Evolutionary conservation across 2,888 invertebrate species (phyloP), one percentile per base, ranked within the genome.

Genomic region (Dichetophora obliterata): DNA sequence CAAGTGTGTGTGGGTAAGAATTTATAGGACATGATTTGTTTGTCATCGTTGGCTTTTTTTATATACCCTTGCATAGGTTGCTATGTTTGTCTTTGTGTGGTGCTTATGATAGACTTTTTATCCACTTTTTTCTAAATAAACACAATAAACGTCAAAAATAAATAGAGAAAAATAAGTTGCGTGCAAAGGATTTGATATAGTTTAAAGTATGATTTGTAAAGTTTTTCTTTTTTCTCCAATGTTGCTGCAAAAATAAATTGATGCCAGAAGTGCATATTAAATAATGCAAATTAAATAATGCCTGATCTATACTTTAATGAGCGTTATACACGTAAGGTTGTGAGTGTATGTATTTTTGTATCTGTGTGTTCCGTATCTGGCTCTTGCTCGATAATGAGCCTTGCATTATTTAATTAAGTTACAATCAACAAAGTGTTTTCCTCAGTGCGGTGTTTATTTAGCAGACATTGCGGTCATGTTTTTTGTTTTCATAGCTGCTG

Each of bases 391-490:
- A 43, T 66, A 54, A 57, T 68, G 43, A 68, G 37, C 59, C 31
- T 22, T 50, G 68, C 75, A 27, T 59, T 75, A 68, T 69, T 75
- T 61, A 75, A 75, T 69, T 69, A 59, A 69, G 75, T 50, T 59
- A 50, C 61, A 61, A 75, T 75, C 68, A 59, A 48, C 54, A 34
- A 16, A 31, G 43, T 71, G 71, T 54, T 71, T 73, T 63, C 31
- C 50, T 31, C 63, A 54, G 14, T 66, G 59, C 24, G 37, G 59
- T 54, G 57, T 71, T 71, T 71, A n/a, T 71, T 71, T 59, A 59
- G 43, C 43, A 54, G 34, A 70, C 70, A 54, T 69, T 54, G 70
- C 52, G 70, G 70, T 31, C 70, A 57, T 34, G 31, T 54, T 31
- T 54, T 16, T 31, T 22, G 43, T 43, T 11, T 43, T 43, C 43